Conservation (phyloP, 1,140 invertebrate genomes). For the Batillaria attramentaria region DNA sequence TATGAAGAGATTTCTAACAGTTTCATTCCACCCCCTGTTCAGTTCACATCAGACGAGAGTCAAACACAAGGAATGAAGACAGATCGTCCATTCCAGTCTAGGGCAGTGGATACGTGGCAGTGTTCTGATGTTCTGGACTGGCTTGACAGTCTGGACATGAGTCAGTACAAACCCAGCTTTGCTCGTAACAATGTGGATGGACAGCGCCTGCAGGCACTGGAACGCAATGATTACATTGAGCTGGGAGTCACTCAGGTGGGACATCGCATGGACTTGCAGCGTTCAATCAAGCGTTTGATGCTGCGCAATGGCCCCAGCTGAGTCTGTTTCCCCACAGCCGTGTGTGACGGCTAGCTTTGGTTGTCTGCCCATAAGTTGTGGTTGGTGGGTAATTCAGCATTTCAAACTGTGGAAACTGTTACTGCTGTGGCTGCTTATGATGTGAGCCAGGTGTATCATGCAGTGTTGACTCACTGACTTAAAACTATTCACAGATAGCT, state of each 20-base stretch:
- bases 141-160: constrained; percentile 66
- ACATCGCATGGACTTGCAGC: constrained; percentile 68
- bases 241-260: constrained; percentile 69
- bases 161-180: constrained; percentile 67
- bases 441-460: too few species aligned
- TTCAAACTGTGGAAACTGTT: too few species aligned
- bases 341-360: too few species aligned
- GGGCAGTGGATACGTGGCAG: constrained; percentile 62
- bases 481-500: too few species aligned
- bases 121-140: constrained; percentile 68
- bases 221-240: constrained; percentile 65
- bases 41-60: constrained; percentile 30
- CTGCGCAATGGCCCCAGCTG: constrained; percentile 30
- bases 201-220: constrained; percentile 60
- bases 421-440: too few species aligned
- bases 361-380: too few species aligned
- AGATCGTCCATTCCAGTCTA: constrained; percentile 48
- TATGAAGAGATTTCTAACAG: constrained; percentile 39
- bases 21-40: constrained; percentile 58
- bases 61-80: not conserved
- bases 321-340: too few species aligned
- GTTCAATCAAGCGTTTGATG: constrained; percentile 67
- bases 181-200: constrained; percentile 66
- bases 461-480: too few species aligned
- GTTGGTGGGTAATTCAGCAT: too few species aligned